Percentiles rank a stretch among this genome's conserved stretches.
phyloP scores from a whole-genome alignment of 2,888 invertebrate genomes.

The Drosophila paracracens region DNA sequence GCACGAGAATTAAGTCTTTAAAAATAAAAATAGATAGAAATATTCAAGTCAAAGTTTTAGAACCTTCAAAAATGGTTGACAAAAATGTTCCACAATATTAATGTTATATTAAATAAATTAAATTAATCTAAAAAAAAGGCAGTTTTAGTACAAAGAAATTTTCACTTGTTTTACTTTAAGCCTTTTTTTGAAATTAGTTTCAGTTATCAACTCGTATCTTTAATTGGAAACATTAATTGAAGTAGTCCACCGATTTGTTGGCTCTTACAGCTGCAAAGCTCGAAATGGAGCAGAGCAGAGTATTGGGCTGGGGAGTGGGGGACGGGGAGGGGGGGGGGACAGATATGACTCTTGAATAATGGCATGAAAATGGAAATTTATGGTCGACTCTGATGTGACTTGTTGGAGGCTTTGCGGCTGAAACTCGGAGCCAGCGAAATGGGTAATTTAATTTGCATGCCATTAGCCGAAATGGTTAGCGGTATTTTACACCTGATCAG shows the following conservation, averaged over 20 bases:
- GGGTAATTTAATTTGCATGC: slow-evolving; percentile 20
- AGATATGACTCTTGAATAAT: slow-evolving; percentile 47
- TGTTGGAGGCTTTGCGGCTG: slow-evolving; percentile 4
- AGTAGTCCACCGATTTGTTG: not conserved
- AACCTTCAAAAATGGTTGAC: not conserved
- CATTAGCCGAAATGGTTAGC: slow-evolving; percentile 12
- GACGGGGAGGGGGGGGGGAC: not conserved
- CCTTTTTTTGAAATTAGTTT: not conserved
- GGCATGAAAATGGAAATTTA: slow-evolving; percentile 59
- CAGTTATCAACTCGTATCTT: not conserved
- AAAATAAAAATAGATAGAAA: not conserved
- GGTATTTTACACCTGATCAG: slow-evolving; percentile 39
- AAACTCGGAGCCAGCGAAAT: not conserved
- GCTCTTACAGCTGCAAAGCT: not conserved
- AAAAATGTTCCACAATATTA: not conserved
- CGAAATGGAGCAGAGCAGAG: not conserved
- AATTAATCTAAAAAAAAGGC: not conserved
- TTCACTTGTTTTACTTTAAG: too few species aligned
- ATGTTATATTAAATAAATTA: not conserved
- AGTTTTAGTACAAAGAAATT: not conserved
- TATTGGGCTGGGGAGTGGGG: not conserved
- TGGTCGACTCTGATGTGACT: slow-evolving; percentile 28
- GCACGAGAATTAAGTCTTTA: not conserved
- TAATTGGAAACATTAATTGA: slow-evolving; percentile 10
- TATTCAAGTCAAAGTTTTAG: not conserved